A percentile compares a stretch with the other conserved stretches of the same genome.
Conservation (phyloP, 2,888 invertebrate genomes). For the Hydriomena furcata region DNA sequence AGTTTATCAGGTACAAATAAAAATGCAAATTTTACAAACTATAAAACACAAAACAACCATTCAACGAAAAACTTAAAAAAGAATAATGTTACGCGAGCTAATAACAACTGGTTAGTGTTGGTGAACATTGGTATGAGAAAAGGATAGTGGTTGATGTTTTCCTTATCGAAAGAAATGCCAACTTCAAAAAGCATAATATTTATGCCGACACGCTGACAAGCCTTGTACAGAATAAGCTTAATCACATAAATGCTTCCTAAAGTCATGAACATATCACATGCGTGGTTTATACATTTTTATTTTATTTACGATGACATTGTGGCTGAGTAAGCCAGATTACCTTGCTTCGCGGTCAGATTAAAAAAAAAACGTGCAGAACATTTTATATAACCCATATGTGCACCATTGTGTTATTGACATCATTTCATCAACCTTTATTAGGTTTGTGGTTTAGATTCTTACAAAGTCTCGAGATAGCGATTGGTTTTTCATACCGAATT, state of each 20-base stretch:
- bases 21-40: no score
- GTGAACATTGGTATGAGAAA: no score
- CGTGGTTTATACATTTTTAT: constrained; percentile 6
- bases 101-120: no score
- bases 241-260: constrained; percentile 31
- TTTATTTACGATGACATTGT: constrained; percentile 25
- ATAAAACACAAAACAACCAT: no score
- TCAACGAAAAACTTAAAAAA: no score
- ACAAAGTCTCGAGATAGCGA: neutral
- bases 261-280: constrained; percentile 23
- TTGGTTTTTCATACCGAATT: no score
- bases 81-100: no score
- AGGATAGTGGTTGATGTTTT: no score
- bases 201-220: constrained; percentile 7
- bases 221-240: constrained; percentile 22
- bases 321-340: constrained; percentile 23
- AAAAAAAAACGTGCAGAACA: constrained; percentile 27
- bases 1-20: no score
- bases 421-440: constrained; percentile 30
- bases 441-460: constrained; percentile 22
- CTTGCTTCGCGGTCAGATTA: constrained; percentile 24
- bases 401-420: constrained; percentile 21
- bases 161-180: neutral
- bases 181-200: neutral
- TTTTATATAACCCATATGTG: constrained; percentile 27